Percentiles rank a stretch among this genome's conserved stretches.
Evolutionary conservation across 1,140 invertebrate genomes (phyloP).

Genomic region (Drosophila kepulauana): DNA sequence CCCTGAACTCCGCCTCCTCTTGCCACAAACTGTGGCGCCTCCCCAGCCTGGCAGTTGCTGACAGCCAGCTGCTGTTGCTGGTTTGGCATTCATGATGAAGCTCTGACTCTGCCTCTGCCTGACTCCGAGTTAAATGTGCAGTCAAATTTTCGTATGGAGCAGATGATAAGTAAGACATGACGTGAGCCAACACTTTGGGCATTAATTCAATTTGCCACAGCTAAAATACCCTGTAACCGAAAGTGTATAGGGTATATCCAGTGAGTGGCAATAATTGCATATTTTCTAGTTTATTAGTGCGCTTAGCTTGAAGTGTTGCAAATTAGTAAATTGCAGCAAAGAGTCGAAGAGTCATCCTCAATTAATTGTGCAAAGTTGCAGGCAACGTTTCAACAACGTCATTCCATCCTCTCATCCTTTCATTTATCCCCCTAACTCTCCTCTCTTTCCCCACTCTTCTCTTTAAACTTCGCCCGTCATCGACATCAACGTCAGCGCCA

Average conservation of each 20-base stretch:
- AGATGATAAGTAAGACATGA: slow-evolving; percentile 37
- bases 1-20: neutral
- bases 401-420: slow-evolving; percentile 22
- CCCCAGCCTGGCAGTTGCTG: neutral
- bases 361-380: neutral
- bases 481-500: slow-evolving; percentile 37
- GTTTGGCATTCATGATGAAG: slow-evolving; percentile 11
- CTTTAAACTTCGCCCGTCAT: slow-evolving; percentile 26
- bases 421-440: neutral
- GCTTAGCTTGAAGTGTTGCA: neutral
- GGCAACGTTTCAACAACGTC: neutral
- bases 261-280: neutral
- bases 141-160: slow-evolving; percentile 32
- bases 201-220: slow-evolving; percentile 41
- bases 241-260: neutral
- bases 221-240: neutral
- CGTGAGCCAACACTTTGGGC: slow-evolving; percentile 11
- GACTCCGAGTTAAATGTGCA: slow-evolving; percentile 32
- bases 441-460: neutral
- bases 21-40: neutral
- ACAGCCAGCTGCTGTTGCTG: neutral
- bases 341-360: neutral
- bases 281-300: neutral
- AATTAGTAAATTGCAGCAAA: neutral
- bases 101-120: neutral